A percentile compares a stretch with the other conserved stretches of the same genome.
Conservation (phyloP, 2,113 vertebrate genomes). For the Perca flavescens region DNA sequence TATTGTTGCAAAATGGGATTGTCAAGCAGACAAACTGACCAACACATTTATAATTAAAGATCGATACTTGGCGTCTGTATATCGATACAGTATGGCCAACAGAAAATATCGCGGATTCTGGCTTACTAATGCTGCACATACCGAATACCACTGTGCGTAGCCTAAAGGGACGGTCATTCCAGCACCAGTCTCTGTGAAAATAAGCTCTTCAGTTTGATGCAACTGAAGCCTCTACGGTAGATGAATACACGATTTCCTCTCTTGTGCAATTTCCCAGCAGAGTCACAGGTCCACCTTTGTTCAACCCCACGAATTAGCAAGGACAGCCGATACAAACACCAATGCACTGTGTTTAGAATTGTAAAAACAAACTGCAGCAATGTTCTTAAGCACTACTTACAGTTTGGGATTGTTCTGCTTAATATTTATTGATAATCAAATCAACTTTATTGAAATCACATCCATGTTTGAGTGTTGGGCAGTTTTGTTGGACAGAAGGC, state of each 20-base stretch:
- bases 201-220: not conserved
- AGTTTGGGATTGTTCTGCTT: not conserved
- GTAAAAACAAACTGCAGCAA: not conserved
- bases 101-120: no score
- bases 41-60: no score
- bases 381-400: not conserved
- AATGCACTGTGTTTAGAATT: not conserved
- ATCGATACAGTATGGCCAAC: no score
- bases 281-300: not conserved
- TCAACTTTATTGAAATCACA: not conserved
- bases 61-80: no score
- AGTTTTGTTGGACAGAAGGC: not conserved
- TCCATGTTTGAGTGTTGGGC: not conserved
- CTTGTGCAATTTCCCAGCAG: slow-evolving; percentile 2
- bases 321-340: not conserved
- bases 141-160: not conserved
- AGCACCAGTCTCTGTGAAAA: not conserved
- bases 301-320: slow-evolving; percentile 3
- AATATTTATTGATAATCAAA: not conserved
- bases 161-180: not conserved
- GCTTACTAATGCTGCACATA: not conserved
- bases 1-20: no score
- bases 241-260: slow-evolving; percentile 3
- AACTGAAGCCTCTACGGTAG: not conserved
- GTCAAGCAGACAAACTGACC: no score